phyloP scores from a whole-genome alignment of 2,113 vertebrate species.

The Corythaixoides concolor region DNA sequence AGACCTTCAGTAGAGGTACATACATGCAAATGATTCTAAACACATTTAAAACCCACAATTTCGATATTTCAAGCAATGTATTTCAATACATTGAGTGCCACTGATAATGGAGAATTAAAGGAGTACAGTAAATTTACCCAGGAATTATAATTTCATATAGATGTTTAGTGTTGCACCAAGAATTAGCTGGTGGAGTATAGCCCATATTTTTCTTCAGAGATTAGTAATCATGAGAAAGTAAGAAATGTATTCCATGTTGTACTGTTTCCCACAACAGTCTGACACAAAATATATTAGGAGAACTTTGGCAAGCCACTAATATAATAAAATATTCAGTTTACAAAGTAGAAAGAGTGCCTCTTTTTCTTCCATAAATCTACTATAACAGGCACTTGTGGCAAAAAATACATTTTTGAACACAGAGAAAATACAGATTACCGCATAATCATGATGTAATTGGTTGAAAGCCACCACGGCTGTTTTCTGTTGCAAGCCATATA shows the following conservation, averaged over 20 bases:
- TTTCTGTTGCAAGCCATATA: conserved; percentile 33
- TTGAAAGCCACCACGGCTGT: conserved; percentile 42
- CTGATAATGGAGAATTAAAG: neutral
- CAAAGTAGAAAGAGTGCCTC: conserved; percentile 22
- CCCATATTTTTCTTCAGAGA: neutral
- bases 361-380: conserved; percentile 36
- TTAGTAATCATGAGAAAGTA: conserved; percentile 32
- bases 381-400: conserved; percentile 30
- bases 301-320: conserved; percentile 33
- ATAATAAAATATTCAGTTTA: conserved; percentile 51
- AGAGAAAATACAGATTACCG: conserved; percentile 46
- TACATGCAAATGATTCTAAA: neutral
- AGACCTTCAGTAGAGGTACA: neutral
- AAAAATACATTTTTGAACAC: conserved; percentile 28
- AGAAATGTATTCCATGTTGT: conserved; percentile 6
- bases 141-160: neutral
- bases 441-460: conserved; percentile 60
- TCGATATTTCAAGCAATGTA: neutral
- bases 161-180: neutral
- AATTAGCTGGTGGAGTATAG: neutral
- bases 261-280: conserved; percentile 25
- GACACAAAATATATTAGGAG: conserved; percentile 35
- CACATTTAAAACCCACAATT: neutral
- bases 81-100: neutral
- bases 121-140: neutral